Conservation (phyloP, 1,140 invertebrate species). For the Procambarus clarkii region DNA sequence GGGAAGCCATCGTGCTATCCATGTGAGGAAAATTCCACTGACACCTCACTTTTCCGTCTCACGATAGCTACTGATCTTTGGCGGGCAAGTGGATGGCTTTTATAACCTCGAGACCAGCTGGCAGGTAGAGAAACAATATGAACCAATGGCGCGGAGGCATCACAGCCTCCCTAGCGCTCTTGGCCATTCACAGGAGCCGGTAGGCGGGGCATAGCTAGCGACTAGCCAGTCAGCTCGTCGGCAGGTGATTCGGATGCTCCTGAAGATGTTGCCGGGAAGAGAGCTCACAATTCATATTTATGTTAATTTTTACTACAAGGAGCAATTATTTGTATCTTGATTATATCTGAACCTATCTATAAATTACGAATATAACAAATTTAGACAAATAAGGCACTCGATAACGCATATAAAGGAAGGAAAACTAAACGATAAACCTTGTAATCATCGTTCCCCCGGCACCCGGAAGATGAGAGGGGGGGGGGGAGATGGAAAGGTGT, state of each 20-base stretch:
- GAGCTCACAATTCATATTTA: not conserved
- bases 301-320: too few relatives aligned
- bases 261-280: not conserved
- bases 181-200: constrained; percentile 32
- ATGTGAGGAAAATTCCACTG: constrained; percentile 33
- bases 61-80: constrained; percentile 52
- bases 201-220: constrained; percentile 24
- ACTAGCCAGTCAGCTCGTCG: constrained; percentile 24
- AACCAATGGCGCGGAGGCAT: constrained; percentile 43
- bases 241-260: constrained; percentile 38
- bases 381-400: too few relatives aligned
- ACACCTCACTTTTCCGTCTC: constrained; percentile 5
- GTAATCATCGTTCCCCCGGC: constrained; percentile 7
- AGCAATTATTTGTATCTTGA: too few relatives aligned
- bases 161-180: not conserved
- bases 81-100: constrained; percentile 30
- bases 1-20: constrained; percentile 52
- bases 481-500: constrained; percentile 53
- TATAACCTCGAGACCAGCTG: constrained; percentile 40
- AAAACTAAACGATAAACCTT: too few relatives aligned
- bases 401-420: too few relatives aligned
- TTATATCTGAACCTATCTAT: too few relatives aligned
- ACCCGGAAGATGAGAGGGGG: not conserved
- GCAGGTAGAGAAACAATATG: constrained; percentile 51
- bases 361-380: too few relatives aligned